A percentile compares a stretch with the other conserved stretches of the same genome.
These are phyloP conservation scores for Chaetodon trifasciatus DNA, from an alignment of 2,797 vertebrate genomes.

Conservation along the genomic window DNA sequence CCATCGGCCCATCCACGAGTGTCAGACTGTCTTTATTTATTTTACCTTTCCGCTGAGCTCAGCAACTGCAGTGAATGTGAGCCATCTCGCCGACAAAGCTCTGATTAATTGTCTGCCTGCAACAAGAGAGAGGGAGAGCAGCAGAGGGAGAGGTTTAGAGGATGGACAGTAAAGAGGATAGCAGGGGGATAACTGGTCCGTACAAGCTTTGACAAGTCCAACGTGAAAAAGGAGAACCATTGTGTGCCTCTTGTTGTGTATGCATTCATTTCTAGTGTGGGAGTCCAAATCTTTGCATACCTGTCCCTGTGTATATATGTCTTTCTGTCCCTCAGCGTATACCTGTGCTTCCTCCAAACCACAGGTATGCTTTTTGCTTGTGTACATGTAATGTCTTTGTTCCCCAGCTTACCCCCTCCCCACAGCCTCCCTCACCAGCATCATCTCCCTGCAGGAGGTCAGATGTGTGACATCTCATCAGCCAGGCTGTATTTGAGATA, in stretches of 20 bases:
- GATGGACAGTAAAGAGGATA: conserved; percentile 43
- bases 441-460: conserved; percentile 44
- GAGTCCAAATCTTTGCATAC: conserved; percentile 26
- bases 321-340: not conserved
- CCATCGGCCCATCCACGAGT: conserved; percentile 26
- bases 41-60: conserved; percentile 77
- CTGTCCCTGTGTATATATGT: conserved; percentile 7
- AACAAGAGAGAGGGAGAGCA: conserved; percentile 57
- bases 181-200: conserved; percentile 41
- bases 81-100: conserved; percentile 65
- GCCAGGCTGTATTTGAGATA: conserved; percentile 70
- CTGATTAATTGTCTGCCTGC: conserved; percentile 78
- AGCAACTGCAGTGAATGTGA: conserved; percentile 71
- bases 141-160: conserved; percentile 44
- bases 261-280: not conserved
- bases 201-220: conserved; percentile 54
- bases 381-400: conserved; percentile 29
- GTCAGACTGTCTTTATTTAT: conserved; percentile 67
- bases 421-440: conserved; percentile 5
- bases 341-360: conserved; percentile 2
- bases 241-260: not conserved
- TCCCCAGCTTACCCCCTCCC: not conserved
- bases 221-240: conserved; percentile 23
- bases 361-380: conserved; percentile 29
- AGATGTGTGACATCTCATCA: conserved; percentile 69